phyloP scores from a whole-genome alignment of 2,113 vertebrate genomes.

The Apus apus region DNA sequence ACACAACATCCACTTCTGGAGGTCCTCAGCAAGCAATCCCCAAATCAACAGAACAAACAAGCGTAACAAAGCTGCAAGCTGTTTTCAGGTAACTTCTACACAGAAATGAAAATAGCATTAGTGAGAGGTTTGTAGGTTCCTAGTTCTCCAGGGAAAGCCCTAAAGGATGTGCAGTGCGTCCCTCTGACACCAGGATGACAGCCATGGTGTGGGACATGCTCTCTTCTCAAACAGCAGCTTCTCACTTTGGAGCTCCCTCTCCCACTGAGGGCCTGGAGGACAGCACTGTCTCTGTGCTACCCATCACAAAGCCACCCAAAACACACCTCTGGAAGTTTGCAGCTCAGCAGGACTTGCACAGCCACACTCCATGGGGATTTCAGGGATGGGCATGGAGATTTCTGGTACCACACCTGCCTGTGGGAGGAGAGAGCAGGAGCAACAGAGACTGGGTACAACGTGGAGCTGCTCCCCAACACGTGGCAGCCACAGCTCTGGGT shows the following conservation, averaged over 20 bases:
- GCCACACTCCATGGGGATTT: accelerated
- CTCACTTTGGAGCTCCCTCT: not conserved
- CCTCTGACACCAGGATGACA: not conserved
- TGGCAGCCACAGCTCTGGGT: not conserved
- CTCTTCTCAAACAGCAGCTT: not conserved
- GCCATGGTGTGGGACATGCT: not conserved
- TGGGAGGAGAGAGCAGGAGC: not conserved
- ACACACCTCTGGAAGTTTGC: accelerated
- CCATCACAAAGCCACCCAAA: not conserved
- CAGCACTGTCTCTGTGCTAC: not conserved
- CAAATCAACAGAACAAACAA: not conserved
- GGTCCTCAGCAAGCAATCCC: not conserved
- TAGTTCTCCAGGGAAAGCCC: not conserved
- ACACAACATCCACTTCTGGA: not conserved
- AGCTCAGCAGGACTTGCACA: not conserved
- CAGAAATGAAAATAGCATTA: not conserved
- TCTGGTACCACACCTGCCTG: not conserved
- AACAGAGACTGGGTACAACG: no score
- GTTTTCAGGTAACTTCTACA: not conserved
- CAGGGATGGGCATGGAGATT: not conserved
- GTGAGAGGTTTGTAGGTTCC: not conserved
- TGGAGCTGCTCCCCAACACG: not conserved
- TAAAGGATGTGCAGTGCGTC: not conserved
- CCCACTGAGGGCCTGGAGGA: not conserved
- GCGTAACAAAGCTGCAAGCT: not conserved